Percentiles rank a stretch among this genome's conserved stretches.
These are phyloP conservation scores for Hemicordylus capensis DNA, from an alignment of 2,113 vertebrate genomes.

Conservation along the genomic window DNA sequence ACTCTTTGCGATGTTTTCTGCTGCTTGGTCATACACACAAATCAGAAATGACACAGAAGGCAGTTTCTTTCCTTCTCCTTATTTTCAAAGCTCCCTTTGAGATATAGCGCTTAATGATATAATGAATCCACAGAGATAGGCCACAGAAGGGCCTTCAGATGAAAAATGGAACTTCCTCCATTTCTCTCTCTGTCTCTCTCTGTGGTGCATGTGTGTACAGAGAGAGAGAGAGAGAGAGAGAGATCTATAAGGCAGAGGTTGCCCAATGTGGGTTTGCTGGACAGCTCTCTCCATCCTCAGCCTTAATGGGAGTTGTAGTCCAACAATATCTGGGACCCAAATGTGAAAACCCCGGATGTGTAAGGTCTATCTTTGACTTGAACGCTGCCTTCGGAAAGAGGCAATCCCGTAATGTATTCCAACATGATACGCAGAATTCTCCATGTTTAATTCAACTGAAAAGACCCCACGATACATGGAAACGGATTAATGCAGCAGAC, in stretches of 20 bases:
- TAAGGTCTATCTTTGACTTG: not conserved
- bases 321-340: no score
- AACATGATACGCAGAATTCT: no score
- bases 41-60: not conserved
- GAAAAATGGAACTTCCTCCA: not conserved
- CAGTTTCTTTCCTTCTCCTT: not conserved
- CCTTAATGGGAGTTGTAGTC: no score
- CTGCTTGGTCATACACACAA: not conserved
- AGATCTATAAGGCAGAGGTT: no score
- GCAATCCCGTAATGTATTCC: not conserved
- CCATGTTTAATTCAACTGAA: no score
- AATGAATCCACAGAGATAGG: not conserved
- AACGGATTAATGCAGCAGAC: not conserved
- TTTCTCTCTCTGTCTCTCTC: not conserved
- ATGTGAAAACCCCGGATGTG: no score
- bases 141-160: not conserved
- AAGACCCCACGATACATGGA: not conserved
- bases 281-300: no score
- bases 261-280: no score
- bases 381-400: not conserved
- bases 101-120: not conserved
- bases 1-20: not conserved
- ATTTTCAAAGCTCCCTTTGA: not conserved
- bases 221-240: no score
- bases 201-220: not conserved